Percentiles rank a stretch among this genome's conserved stretches.
Evolutionary conservation across 23 tunicate species (phyloP).

Genomic region (Ciona savignyi): DNA sequence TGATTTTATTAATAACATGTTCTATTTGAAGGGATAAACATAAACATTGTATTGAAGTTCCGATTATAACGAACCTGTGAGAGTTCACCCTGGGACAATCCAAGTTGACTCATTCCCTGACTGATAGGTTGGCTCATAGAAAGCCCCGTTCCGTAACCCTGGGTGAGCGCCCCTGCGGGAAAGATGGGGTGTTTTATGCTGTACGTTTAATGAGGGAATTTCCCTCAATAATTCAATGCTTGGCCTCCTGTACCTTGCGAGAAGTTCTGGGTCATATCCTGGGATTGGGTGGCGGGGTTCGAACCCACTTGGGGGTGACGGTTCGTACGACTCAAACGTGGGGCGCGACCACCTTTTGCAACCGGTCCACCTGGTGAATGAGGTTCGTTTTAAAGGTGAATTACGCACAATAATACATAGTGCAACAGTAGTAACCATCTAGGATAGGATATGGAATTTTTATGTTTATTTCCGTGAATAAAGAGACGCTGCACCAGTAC

Average conservation of each 20-base stretch:
- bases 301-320: constrained; percentile 27
- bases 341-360: constrained; percentile 71
- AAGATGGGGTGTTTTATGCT: neutral
- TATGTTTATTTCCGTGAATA: no score
- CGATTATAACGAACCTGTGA: constrained; percentile 87
- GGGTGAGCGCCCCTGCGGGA: constrained; percentile 76
- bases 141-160: constrained; percentile 65
- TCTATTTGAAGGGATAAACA: no score
- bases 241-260: constrained; percentile 60
- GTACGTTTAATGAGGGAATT: neutral
- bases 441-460: no score
- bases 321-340: constrained; percentile 60
- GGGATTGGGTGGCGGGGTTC: constrained; percentile 72
- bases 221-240: neutral
- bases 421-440: no score
- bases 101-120: constrained; percentile 97
- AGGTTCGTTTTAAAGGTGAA: neutral
- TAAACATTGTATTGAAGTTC: no score
- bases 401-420: no score
- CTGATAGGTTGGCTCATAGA: constrained; percentile 97
- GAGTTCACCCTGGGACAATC: constrained; percentile 87
- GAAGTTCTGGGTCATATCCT: constrained; percentile 97
- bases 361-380: constrained; percentile 44
- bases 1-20: no score
- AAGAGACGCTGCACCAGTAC: no score